Conservation (phyloP, 2,113 vertebrate genomes). For the Hypanus sabinus region DNA sequence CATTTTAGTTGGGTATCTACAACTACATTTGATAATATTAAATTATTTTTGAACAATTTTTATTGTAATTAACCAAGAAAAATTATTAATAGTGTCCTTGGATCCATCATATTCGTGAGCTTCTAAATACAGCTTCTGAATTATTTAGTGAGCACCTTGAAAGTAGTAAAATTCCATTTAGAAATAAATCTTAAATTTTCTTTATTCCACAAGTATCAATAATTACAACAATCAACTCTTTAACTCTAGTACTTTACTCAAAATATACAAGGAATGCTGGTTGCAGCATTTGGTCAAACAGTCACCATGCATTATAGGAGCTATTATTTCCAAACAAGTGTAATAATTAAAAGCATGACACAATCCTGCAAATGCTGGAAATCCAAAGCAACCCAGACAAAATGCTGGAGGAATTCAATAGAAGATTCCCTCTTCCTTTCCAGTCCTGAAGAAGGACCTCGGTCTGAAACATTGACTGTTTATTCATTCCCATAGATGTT, state of each 20-base stretch:
- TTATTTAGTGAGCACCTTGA: neutral
- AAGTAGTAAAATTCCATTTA: conserved; percentile 17
- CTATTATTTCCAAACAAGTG: conserved; percentile 10
- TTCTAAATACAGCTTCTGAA: conserved; percentile 1
- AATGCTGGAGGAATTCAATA: no score
- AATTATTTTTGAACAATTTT: neutral
- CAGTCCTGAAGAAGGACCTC: no score
- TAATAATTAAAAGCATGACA: neutral
- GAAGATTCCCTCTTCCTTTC: no score
- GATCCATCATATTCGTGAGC: neutral
- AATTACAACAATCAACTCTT: conserved; percentile 15
- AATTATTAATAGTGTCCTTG: neutral
- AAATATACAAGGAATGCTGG: conserved; percentile 22
- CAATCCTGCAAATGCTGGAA: no score
- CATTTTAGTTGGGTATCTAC: neutral
- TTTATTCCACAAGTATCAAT: conserved; percentile 11
- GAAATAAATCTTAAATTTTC: neutral
- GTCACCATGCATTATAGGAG: neutral
- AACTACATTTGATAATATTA: neutral
- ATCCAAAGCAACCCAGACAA: no score
- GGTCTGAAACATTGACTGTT: no score
- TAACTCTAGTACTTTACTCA: neutral
- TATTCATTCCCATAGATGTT: no score
- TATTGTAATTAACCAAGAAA: neutral
- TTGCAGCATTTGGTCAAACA: conserved; percentile 6